Evolutionary conservation across 2,797 vertebrate species (phyloP).

Genomic region (Karalla daura): DNA sequence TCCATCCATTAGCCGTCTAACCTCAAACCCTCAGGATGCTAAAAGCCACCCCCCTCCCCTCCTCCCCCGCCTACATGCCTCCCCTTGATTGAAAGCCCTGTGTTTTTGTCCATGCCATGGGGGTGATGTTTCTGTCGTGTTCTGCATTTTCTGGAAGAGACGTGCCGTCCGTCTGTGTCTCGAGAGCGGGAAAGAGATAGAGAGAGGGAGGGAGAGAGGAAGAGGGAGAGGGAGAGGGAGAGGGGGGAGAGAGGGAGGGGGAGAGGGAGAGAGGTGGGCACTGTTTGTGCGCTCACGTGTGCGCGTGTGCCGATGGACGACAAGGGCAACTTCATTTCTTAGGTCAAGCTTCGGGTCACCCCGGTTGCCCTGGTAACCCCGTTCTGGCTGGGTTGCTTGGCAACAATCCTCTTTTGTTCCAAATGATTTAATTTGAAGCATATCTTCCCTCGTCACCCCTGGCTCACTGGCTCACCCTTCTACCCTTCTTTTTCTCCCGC

Average conservation of each 20-base stretch:
- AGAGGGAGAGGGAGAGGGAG: too few species aligned
- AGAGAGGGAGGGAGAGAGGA: neutral
- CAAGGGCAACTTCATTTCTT: slow-evolving; percentile 72
- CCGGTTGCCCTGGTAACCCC: slow-evolving; percentile 79
- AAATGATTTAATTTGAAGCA: slow-evolving; percentile 85
- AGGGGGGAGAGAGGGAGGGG: too few species aligned
- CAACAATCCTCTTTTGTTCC: slow-evolving; percentile 84
- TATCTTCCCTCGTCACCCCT: slow-evolving; percentile 70
- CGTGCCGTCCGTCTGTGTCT: slow-evolving; percentile 36
- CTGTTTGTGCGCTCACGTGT: slow-evolving; percentile 1
- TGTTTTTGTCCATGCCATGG: neutral
- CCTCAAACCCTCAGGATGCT: slow-evolving; percentile 13
- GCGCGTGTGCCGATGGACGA: slow-evolving; percentile 20
- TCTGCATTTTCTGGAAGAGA: slow-evolving; percentile 18
- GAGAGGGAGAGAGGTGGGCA: too few species aligned
- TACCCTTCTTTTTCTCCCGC: neutral
- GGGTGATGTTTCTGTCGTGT: slow-evolving; percentile 43
- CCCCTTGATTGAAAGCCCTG: slow-evolving; percentile 32
- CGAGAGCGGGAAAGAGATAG: slow-evolving; percentile 6
- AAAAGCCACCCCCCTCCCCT: too few species aligned
- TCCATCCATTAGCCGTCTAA: slow-evolving; percentile 35
- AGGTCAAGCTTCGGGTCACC: slow-evolving; percentile 84
- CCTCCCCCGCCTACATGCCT: too few species aligned
- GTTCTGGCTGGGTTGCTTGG: slow-evolving; percentile 81
- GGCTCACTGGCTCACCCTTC: slow-evolving; percentile 53